phyloP scores from a whole-genome alignment of 1,140 invertebrate species.

The fruit fly (Drosophila melanogaster) region DNA sequence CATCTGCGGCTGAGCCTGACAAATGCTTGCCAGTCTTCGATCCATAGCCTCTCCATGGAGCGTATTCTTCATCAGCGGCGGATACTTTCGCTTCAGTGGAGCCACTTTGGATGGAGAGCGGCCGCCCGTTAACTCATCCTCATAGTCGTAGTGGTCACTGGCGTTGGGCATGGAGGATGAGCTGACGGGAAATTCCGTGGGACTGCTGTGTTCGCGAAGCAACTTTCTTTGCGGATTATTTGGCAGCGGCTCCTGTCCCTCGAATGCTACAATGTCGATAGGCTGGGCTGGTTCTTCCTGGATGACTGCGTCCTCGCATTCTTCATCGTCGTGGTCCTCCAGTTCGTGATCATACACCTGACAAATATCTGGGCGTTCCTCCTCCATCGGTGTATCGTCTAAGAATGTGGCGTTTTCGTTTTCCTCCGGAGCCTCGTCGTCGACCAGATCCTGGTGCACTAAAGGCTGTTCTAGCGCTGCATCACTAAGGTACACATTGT shows the following conservation, averaged over 20 bases:
- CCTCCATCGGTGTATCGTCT: conserved; percentile 49
- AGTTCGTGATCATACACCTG: conserved; percentile 66
- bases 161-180: conserved; percentile 65
- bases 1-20: conserved; percentile 71
- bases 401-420: conserved; percentile 53
- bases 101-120: conserved; percentile 33
- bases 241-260: conserved; percentile 12
- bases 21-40: conserved; percentile 60
- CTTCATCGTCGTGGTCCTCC: conserved; percentile 65
- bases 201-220: conserved; percentile 59
- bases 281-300: conserved; percentile 15
- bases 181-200: conserved; percentile 71
- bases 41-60: conserved; percentile 72
- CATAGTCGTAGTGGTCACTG: conserved; percentile 63
- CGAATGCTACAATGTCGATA: conserved; percentile 23
- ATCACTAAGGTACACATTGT: conserved; percentile 66
- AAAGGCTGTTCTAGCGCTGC: conserved; percentile 55
- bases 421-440: conserved; percentile 49
- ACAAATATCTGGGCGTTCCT: conserved; percentile 61
- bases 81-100: conserved; percentile 54
- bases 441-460: conserved; percentile 30
- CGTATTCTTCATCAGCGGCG: conserved; percentile 67
- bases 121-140: conserved; percentile 55
- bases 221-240: conserved; percentile 6
- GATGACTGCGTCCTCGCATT: conserved; percentile 13